Conservation (phyloP, 1,140 invertebrate species). For the Ditylenchus dipsaci region DNA sequence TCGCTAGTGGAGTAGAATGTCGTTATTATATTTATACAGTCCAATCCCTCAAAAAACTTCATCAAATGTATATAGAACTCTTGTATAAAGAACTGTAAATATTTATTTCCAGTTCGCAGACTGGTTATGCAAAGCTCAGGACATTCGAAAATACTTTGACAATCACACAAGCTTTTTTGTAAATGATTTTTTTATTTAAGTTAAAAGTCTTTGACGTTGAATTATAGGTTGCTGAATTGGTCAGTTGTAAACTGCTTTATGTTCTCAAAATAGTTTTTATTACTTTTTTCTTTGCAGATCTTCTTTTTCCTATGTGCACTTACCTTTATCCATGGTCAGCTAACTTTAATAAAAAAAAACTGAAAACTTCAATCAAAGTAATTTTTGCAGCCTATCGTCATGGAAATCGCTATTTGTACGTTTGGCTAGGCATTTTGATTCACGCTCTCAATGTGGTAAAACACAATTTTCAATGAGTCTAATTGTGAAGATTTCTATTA, state of each 20-base stretch:
- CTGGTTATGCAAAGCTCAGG: conserved; percentile 60
- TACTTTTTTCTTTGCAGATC: conserved; percentile 8
- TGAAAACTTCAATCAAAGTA: neutral
- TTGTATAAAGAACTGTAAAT: no score
- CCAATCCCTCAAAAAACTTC: no score
- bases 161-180: conserved; percentile 59
- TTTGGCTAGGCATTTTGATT: conserved; percentile 55
- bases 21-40: no score
- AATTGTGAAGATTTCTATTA: no score
- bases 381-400: conserved; percentile 46
- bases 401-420: conserved; percentile 48
- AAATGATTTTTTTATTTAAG: no score
- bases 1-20: no score
- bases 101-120: conserved; percentile 57
- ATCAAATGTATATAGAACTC: no score
- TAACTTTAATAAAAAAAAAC: neutral
- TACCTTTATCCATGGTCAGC: conserved; percentile 60
- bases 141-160: conserved; percentile 58
- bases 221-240: conserved; percentile 51
- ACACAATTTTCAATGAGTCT: no score
- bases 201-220: no score
- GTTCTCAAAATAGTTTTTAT: neutral
- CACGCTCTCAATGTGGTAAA: conserved; percentile 48
- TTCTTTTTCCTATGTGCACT: conserved; percentile 58
- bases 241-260: neutral